Base-by-base conservation (phyloP, 2,113 vertebrate genomes). In the Oostethus manadensis region DNA sequence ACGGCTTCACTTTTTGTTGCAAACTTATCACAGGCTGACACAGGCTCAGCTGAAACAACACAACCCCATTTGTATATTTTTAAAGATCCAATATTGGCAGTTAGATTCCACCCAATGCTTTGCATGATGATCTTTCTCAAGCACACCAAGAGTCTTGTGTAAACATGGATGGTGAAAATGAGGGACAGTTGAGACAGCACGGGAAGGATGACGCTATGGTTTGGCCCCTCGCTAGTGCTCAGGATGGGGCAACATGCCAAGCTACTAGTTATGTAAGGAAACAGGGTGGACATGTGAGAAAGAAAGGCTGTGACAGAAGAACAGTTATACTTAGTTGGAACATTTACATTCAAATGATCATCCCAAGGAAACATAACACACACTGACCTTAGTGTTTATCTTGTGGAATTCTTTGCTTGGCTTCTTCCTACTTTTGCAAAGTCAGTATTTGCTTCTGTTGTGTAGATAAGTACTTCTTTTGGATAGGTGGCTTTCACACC, bases 31-130 rank as follows among this genome's bases (percentile, higher is more conserved):
- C 50, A 43, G 67, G 66, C 35, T 42, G 76, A 65, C 6, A 48
- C 58, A 49, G 59, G 53, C 48, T 76, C 70, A 46, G 65, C 85
- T 87, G 84, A 72, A 85, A 88, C 20, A 62, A 76, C 48, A 81
- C 8, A 18, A 65, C 0, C 43, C 21, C 13, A 35, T 38, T 58
- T 60, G 13, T 48, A 49, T 35, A 46, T 22, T 23, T 45, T 23
- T 45, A 56, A 46, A 46, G 22, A 62, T 58, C 40, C 51, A 18
- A 73, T 21, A 65, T 16, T 17, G n/a, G 38, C 35, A 15, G 13
- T 40, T 56, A 22, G 8, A 45, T n/a, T 40, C 20, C 15, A 16
- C 49, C 10, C 49, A 16, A 44, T 48, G 22, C 23, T 68, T 53
- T 14, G 35, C 55, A 21, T 20, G 33, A 26, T 49, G 26, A 40